A percentile compares a stretch with the other conserved stretches of the same genome.
These are phyloP conservation scores for Spodoptera frugiperda DNA, from an alignment of 1,140 invertebrate genomes.

Conservation along the genomic window DNA sequence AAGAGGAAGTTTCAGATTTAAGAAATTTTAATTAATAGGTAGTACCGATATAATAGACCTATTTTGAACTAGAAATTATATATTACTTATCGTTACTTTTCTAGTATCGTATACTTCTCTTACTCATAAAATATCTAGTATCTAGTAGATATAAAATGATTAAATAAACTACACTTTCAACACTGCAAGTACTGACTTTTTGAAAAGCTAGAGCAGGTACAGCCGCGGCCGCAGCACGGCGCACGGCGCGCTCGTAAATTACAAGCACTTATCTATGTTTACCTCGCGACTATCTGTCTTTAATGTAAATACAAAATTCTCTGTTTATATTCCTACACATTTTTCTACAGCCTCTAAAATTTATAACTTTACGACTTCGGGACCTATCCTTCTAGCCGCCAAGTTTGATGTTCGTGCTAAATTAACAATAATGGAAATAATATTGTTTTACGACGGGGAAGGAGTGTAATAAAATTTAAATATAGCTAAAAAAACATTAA, in stretches of 20 bases:
- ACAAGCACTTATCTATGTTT: constrained; percentile 74
- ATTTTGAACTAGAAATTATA: too few species aligned
- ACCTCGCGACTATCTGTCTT: constrained; percentile 67
- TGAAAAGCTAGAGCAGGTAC: constrained; percentile 14
- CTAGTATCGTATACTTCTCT: too few species aligned
- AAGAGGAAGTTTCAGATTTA: too few species aligned
- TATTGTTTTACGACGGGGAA: background rate
- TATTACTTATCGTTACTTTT: too few species aligned
- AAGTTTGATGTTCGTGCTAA: constrained; percentile 29
- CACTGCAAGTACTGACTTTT: background rate
- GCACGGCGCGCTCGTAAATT: constrained; percentile 69
- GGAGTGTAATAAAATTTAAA: constrained; percentile 1
- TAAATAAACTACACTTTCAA: background rate
- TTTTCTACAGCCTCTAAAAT: constrained; percentile 60
- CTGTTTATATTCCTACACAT: constrained; percentile 69
- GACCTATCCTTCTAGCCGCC: constrained; percentile 14
- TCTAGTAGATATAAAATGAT: background rate
- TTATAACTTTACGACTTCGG: constrained; percentile 61
- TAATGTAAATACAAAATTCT: constrained; percentile 75
- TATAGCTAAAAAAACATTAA: too few species aligned
- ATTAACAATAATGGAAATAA: constrained; percentile 12
- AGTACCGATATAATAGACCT: too few species aligned
- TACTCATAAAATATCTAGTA: too few species aligned
- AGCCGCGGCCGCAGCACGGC: constrained; percentile 53
- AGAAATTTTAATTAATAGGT: too few species aligned